Evolutionary conservation across 2,888 invertebrate genomes (phyloP), one percentile per base, ranked within the genome.

Genomic region (Melieria crassipennis): DNA sequence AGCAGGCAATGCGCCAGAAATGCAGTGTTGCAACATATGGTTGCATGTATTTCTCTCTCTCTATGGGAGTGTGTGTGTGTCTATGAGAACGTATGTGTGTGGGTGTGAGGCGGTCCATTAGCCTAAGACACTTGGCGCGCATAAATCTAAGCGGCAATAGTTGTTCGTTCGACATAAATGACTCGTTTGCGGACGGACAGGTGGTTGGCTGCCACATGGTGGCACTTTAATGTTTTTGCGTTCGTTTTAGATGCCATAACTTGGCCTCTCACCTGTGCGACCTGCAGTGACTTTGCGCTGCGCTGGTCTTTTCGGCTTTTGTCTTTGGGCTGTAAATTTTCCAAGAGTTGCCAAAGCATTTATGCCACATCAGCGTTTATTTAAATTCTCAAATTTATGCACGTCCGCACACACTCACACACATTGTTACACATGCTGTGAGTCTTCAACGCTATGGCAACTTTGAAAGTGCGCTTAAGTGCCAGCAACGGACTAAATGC

Each of bases 311-410:
- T 30, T 30, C 30, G 30, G 30, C 30, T 30, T 30, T 30, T 30
- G 30, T 30, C 30, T 30, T 30, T 30, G 30, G 30, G 30, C 30
- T 30, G 30, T 30, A 30, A 30, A 30, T 30, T 30, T 30, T 30
- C 30, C 30, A 30, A 30, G 30, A 30, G 30, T 30, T 30, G 30
- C 30, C 30, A 30, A 1, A 30, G 30, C 30, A 30, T 61, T 62
- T 69, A 52, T 61, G 56, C 30, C 56, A 56, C 63, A 43, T 69
- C 48, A 45, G 47, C 46, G 63, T 42, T 55, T 63, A 69, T 69
- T 69, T 69, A 69, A 63, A 63, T 63, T 69, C 61, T 42, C 16
- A 47, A 55, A 69, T 69, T 63, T 69, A 69, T 69, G 47, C 60
- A 60, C 9, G 6, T 11, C 30, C 11, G 7, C 50, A 52, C 30